Base-by-base conservation (phyloP, 2,113 vertebrate species). In the Gymnobelideus leadbeateri region DNA sequence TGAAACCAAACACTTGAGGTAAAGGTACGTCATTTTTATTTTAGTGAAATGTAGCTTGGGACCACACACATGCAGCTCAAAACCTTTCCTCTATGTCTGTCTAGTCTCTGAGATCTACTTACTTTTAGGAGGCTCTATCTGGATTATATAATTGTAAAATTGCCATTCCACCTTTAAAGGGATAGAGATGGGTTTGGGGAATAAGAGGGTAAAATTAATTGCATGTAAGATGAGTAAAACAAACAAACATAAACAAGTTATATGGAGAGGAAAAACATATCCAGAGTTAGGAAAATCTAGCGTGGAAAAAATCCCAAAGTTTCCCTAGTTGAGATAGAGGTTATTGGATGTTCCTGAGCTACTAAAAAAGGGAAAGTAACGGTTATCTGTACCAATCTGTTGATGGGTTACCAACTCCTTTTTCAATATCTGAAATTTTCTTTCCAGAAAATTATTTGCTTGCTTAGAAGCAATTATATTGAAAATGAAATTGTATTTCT, bases 321-420 rank as follows among this genome's bases (percentile, higher is more conserved):
- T 96, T 94, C 95, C 97, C 97, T 96, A 97, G 96, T 96, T 97
- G 96, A 61, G 95, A 90, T 96, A 96, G 94, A 46, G 93, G 96
- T 97, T 96, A 97, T 54, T 96, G 96, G 57, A 91, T 94, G 95
- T 95, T 96, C 53, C 50, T 96, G 95, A 94, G 97, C 14, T 97
- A 98, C 68, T 37, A 89, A 96, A 97, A 92, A 97, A 98, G 97
- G 97, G 98, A 97, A 98, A 97, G 98, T 97, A 90, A 90, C 89
- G 92, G n/a, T 49, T 94, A 96, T 89, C 84, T 98, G 97, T 96
- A 84, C 94, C 50, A 21, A 96, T 94, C 92, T 95, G 95, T 97
- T 51, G 1, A 26, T 16, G 12, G 11, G 4, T 24, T 47, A 8
- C 37, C 68, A n/a, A 96, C 16, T 31, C 97, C 92, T 54, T 0